Evolutionary conservation across 2,113 vertebrate species (phyloP).

Genomic region (Ahaetulla prasina): DNA sequence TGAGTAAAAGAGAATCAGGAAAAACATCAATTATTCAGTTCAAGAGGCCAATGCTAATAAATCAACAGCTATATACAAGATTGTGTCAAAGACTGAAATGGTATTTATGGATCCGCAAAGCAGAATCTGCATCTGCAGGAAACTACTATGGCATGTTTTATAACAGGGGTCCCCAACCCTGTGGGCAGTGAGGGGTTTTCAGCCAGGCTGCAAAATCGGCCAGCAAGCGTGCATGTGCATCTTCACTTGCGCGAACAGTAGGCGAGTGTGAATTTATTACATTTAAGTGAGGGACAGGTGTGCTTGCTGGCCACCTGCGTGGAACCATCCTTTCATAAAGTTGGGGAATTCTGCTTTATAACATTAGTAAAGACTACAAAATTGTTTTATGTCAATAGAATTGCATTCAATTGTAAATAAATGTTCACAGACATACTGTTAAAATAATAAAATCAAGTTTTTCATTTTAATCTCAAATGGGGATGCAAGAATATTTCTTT

Average conservation of each 20-base stretch:
- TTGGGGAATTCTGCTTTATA: too few relatives aligned
- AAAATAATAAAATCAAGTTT: background rate
- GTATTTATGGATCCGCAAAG: background rate
- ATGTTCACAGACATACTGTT: background rate
- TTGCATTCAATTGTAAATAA: background rate
- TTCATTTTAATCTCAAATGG: background rate
- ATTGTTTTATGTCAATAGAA: background rate
- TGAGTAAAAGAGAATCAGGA: background rate
- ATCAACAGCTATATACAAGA: background rate
- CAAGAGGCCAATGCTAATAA: background rate
- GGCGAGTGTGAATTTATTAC: background rate
- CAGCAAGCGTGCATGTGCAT: accelerated
- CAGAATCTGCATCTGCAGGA: background rate
- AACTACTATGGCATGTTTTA: background rate
- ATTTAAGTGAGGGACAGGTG: background rate
- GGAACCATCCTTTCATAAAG: background rate
- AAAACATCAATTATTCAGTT: background rate
- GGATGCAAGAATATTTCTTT: background rate
- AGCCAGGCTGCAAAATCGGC: background rate
- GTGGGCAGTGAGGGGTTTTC: background rate
- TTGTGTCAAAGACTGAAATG: background rate
- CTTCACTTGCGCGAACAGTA: background rate
- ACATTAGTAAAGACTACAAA: background rate
- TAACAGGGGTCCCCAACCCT: background rate
- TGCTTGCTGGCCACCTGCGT: background rate